A percentile compares a stretch with the other conserved stretches of the same genome.
Evolutionary conservation across 1,140 invertebrate species (phyloP).

Genomic region (Zaprionus gabonicus): DNA sequence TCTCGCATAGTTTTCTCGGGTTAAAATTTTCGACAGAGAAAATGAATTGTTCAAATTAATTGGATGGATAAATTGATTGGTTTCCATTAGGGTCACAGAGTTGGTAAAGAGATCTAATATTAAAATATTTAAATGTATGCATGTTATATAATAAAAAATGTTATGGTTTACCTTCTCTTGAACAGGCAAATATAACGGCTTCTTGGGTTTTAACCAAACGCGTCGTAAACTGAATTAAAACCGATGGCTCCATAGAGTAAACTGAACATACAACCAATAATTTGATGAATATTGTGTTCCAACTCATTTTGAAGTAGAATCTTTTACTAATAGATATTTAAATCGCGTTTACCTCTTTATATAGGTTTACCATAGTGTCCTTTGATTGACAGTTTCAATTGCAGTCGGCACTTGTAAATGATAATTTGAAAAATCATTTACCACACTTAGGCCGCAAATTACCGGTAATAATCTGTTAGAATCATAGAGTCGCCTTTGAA

Average conservation of each 20-base stretch:
- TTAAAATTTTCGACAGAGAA: slow-evolving; percentile 37
- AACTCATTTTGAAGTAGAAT: slow-evolving; percentile 34
- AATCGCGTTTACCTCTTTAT: slow-evolving; percentile 14
- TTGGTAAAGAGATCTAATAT: slow-evolving; percentile 27
- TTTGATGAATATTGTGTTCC: background rate
- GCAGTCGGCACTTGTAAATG: slow-evolving; percentile 35
- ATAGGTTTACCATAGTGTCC: slow-evolving; percentile 15
- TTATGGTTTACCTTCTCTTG: slow-evolving; percentile 34
- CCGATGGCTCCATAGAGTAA: slow-evolving; percentile 43
- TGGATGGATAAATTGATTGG: slow-evolving; percentile 53
- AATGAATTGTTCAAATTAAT: slow-evolving; percentile 44
- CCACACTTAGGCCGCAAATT: slow-evolving; percentile 15
- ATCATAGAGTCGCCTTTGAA: background rate
- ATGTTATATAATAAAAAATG: too few relatives aligned
- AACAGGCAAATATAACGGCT: slow-evolving; percentile 59
- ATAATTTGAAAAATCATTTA: slow-evolving; percentile 27
- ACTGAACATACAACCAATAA: slow-evolving; percentile 8
- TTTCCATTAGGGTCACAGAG: slow-evolving; percentile 40
- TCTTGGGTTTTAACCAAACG: slow-evolving; percentile 50
- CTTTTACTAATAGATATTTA: background rate
- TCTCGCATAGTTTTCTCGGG: slow-evolving; percentile 44
- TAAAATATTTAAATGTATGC: slow-evolving; percentile 1
- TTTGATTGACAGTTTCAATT: slow-evolving; percentile 67
- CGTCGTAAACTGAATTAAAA: slow-evolving; percentile 45
- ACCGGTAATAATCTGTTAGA: background rate